Base-by-base conservation (phyloP, 23 tunicate species). In the Phallusia fumigata region DNA sequence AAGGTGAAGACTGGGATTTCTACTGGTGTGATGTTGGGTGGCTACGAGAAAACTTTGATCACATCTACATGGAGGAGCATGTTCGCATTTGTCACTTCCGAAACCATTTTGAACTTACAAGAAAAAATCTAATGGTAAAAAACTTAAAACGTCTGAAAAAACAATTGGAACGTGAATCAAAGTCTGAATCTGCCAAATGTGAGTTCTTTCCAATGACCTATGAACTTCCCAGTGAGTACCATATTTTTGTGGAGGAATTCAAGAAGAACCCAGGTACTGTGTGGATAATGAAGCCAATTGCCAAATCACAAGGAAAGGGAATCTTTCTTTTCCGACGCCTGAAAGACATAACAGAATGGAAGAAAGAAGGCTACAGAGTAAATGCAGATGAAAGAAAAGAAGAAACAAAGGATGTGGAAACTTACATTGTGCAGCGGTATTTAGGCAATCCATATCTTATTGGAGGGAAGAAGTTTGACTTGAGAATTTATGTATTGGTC, bases 201-300 rank as follows among this genome's bases (percentile, higher is more conserved):
- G 98, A 93, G 2, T 95, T 95, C 78, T 95, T 95, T 65, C 99
- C 99, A 3, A 95, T 87, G 84, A 95, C 99, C 3, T 95, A 95
- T 73, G 99, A 95, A 50, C 86, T 95, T 22, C 99, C 99, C 21
- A 90, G 95, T 79, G 95, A 95, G 79, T 95, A 90, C 81, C 98
- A 95, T 78, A 95, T 95, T 36, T 95, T 95, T 82, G 98, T 95
- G 32, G 98, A 95, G 79, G 98, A 95, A 52, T 95, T 95, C 58
- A 95, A 95, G 76, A 95, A 84, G 73, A 89, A 95, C 36, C 98
- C 95, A 21, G 95, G 98, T 33, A 90, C 96, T 12, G 95, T 95
- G 12, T 95, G 99, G 99, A 95, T 95, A 51, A 95, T 95, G 99
- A 95, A 95, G 65, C 99, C 99, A 35, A 94, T 95, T 58, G 92